Percentiles rank a stretch among this genome's conserved stretches.
These are phyloP conservation scores for Agelas oroides DNA, from an alignment of 37 sponge, comb jelly and placozoan species.

Conservation along the genomic window DNA sequence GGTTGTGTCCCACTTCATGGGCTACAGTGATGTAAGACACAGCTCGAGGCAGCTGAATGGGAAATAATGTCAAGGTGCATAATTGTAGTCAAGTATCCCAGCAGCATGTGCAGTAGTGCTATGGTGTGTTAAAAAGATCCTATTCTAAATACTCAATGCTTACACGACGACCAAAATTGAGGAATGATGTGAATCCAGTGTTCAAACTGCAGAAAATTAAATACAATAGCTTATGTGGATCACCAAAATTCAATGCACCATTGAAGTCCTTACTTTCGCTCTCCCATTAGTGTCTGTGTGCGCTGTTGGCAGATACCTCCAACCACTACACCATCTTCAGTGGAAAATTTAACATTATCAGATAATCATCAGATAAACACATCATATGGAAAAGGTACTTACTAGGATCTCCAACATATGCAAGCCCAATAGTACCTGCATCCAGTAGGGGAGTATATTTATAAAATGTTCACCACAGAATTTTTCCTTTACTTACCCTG, in stretches of 20 bases:
- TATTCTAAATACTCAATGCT: background rate
- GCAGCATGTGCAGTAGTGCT: too few species aligned
- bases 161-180: conserved; percentile 65
- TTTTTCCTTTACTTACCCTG: conserved; percentile 6
- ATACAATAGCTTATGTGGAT: too few species aligned
- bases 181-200: conserved; percentile 76
- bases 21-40: conserved; percentile 72
- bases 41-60: conserved; percentile 50
- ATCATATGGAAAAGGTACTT: background rate
- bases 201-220: conserved; percentile 65
- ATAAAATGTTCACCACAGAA: background rate
- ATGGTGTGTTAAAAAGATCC: too few species aligned
- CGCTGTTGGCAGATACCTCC: conserved; percentile 63
- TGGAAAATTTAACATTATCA: too few species aligned
- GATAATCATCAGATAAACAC: too few species aligned
- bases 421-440: conserved; percentile 65
- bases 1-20: conserved; percentile 84
- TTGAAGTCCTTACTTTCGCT: conserved; percentile 21
- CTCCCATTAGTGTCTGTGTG: conserved; percentile 34
- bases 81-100: too few species aligned
- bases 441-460: background rate
- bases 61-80: background rate
- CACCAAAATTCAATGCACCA: too few species aligned
- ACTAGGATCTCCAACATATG: conserved; percentile 73
- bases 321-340: conserved; percentile 38